phyloP scores from a whole-genome alignment of 2,888 invertebrate species.

The Pegoplata infirma region DNA sequence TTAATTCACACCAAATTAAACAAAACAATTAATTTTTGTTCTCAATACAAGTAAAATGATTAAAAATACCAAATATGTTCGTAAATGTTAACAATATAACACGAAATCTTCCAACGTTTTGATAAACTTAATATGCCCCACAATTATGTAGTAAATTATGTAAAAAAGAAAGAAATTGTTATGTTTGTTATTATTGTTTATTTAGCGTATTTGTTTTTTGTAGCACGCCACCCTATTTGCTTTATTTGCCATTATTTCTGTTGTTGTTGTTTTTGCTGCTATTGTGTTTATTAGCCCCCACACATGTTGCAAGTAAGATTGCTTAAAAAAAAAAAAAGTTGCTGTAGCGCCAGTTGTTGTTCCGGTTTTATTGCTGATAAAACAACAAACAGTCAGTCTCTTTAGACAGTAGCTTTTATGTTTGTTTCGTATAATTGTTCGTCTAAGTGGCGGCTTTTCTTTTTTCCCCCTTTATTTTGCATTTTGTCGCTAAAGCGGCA shows the following conservation, averaged over 20 bases:
- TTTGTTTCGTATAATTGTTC: constrained; percentile 39
- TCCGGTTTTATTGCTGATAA: constrained; percentile 68
- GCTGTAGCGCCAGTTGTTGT: constrained; percentile 75
- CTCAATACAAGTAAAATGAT: no score
- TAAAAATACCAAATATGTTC: no score
- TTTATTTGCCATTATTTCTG: constrained; percentile 34
- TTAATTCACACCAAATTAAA: no score
- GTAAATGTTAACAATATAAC: no score
- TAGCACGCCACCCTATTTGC: constrained; percentile 35
- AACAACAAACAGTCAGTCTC: constrained; percentile 28
- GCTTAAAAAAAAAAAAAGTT: constrained; percentile 57
- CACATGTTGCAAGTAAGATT: constrained; percentile 66
- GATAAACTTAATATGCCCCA: background rate
- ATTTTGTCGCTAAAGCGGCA: constrained; percentile 57
- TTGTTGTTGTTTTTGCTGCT: background rate
- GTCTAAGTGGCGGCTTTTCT: constrained; percentile 56
- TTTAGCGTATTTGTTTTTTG: constrained; percentile 33
- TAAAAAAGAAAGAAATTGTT: background rate
- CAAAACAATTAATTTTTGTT: no score
- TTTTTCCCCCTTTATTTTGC: constrained; percentile 51
- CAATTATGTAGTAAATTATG: background rate
- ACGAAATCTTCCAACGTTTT: background rate
- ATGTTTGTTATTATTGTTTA: constrained; percentile 24
- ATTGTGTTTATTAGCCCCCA: constrained; percentile 52
- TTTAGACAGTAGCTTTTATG: constrained; percentile 58